phyloP scores from a whole-genome alignment of 23 tunicate genomes.

The Trididemnum nubilum region DNA sequence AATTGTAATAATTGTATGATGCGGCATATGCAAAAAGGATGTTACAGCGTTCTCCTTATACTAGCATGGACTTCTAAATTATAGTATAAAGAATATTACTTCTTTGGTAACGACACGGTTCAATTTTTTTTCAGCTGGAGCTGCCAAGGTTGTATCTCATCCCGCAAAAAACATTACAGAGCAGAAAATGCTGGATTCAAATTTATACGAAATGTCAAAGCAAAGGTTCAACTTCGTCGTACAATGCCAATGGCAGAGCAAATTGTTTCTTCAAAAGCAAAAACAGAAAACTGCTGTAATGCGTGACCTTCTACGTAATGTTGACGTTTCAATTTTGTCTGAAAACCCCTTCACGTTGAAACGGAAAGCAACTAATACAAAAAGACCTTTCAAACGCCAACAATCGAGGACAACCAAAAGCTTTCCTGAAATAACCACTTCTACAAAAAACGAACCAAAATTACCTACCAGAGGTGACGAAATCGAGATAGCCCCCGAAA shows the following conservation, averaged over 20 bases:
- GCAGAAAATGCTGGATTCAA: slow-evolving; percentile 79
- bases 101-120: too few relatives aligned
- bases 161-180: slow-evolving; percentile 86
- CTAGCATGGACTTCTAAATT: too few relatives aligned
- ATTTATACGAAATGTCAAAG: slow-evolving; percentile 80
- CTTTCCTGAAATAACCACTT: not conserved
- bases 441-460: not conserved
- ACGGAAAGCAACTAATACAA: not conserved
- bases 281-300: slow-evolving; percentile 69
- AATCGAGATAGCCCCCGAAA: not conserved
- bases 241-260: slow-evolving; percentile 85
- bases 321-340: slow-evolving; percentile 44
- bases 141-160: slow-evolving; percentile 61
- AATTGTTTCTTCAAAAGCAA: slow-evolving; percentile 79
- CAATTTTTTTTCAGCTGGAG: slow-evolving; percentile 41
- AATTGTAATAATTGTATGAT: too few relatives aligned
- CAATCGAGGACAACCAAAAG: not conserved
- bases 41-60: too few relatives aligned
- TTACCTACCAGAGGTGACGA: not conserved
- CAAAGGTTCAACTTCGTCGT: slow-evolving; percentile 79
- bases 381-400: not conserved
- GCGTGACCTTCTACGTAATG: slow-evolving; percentile 74
- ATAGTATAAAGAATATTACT: too few relatives aligned
- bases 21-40: too few relatives aligned
- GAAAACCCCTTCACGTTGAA: slow-evolving; percentile 29